Conservation (phyloP, 2,797 vertebrate genomes). For the Allobates femoralis region DNA sequence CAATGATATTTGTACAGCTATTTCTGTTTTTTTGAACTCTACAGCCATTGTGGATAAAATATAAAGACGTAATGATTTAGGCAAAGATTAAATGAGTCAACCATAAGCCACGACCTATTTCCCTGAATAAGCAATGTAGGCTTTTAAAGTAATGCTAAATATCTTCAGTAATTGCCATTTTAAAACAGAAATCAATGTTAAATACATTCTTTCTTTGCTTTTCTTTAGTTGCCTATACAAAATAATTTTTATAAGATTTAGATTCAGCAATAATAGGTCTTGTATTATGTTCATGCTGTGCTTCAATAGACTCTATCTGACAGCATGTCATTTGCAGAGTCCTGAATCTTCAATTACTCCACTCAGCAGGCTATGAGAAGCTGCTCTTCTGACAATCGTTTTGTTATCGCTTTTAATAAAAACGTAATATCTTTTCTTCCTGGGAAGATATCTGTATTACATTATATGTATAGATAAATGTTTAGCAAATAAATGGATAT, state of each 20-base stretch:
- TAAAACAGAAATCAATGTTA: background rate
- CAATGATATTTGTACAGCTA: too few species aligned
- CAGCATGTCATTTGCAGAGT: slow-evolving; percentile 65
- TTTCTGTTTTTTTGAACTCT: too few species aligned
- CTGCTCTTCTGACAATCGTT: slow-evolving; percentile 66
- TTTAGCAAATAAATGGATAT: slow-evolving; percentile 25
- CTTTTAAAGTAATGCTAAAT: background rate
- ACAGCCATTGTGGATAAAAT: too few species aligned
- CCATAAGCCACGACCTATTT: background rate
- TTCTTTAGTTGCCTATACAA: slow-evolving; percentile 64
- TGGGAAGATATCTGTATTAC: slow-evolving; percentile 52
- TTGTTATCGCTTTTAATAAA: slow-evolving; percentile 77
- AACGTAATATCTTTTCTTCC: slow-evolving; percentile 72
- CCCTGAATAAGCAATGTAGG: background rate
- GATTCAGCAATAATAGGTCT: slow-evolving; percentile 61
- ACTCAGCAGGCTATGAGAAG: slow-evolving; percentile 70
- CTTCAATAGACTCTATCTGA: slow-evolving; percentile 63
- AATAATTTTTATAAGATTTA: slow-evolving; percentile 65
- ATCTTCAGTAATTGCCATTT: background rate
- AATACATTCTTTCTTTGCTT: background rate
- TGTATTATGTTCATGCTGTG: slow-evolving; percentile 57
- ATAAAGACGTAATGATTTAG: too few species aligned
- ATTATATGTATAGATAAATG: slow-evolving; percentile 10
- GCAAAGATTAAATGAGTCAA: too few species aligned
- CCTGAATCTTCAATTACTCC: slow-evolving; percentile 69